Evolutionary conservation across 2,888 invertebrate genomes (phyloP), one percentile per base, ranked within the genome.

Genomic region (Drosophila quinaria): DNA sequence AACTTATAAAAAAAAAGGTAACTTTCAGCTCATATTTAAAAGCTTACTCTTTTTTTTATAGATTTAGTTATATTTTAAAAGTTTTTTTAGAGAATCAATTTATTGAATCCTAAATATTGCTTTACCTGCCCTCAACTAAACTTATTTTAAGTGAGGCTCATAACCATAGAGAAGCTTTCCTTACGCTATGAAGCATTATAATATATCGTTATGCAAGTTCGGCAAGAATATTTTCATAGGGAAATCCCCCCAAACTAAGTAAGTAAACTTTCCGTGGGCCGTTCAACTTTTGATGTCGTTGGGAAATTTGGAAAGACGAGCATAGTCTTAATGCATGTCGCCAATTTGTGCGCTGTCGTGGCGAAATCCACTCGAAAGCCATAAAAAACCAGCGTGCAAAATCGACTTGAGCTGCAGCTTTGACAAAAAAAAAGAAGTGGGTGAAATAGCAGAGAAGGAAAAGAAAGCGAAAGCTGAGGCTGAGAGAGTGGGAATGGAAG

Each of bases 361-460:
- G 56, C 55, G 22, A 80, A 78, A 78, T 80, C 80, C 80, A 80
- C 78, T 78, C 66, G 54, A 62, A 70, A 63, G 50, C 74, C 65
- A 80, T 66, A 76, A 70, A 70, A 83, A 61, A 56, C 64, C 84
- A 84, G 85, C 78, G 73, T 78, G 70, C 72, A 73, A 80, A 84
- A 85, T 80, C 71, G 80, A 78, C 80, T 82, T 78, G 83, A 78
- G 70, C 81, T 60, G 29, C 51, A 70, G 70, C 69, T 46, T 47
- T 54, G 59, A 61, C 39, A 49, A 39, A 1, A 33, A 33, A 8
- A 8, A 8, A 29, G 8, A 29, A 29, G 29, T 29, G 29, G 29
- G 29, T 2, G 49, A 0, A 8, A 25, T 3, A 25, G 25, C 4
- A 25, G n/a, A n/a, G 17, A 15, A 9, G n/a, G 33, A 11, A 8